These are phyloP conservation scores for Prenolepis imparis DNA, from an alignment of 2,888 invertebrate genomes.

Conservation along the genomic window DNA sequence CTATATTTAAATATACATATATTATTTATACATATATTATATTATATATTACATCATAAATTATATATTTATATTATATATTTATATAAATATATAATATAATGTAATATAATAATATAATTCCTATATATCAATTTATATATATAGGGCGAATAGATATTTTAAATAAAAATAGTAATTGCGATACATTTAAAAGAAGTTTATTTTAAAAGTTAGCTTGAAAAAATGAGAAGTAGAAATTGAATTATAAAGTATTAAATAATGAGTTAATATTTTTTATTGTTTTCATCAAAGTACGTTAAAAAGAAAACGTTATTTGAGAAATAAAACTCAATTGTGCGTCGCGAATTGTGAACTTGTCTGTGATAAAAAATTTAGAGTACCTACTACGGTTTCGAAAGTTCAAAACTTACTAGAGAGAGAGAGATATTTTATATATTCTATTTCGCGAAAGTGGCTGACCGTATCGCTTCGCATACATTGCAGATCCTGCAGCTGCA, in stretches of 20 bases:
- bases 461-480: conserved; percentile 28
- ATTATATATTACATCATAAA: too few species aligned
- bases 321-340: not conserved
- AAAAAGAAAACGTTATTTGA: not conserved
- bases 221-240: not conserved
- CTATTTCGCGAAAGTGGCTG: conserved; percentile 4
- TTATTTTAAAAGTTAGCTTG: not conserved
- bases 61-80: too few species aligned
- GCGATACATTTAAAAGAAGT: not conserved
- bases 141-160: not conserved
- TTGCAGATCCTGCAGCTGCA: conserved; percentile 92
- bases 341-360: not conserved
- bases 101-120: too few species aligned
- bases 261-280: not conserved
- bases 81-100: too few species aligned
- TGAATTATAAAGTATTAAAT: not conserved
- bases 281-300: not conserved
- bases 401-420: not conserved
- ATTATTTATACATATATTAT: too few species aligned
- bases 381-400: not conserved
- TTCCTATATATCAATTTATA: too few species aligned
- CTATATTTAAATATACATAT: too few species aligned
- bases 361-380: not conserved
- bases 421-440: conserved; percentile 18
- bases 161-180: not conserved